Base-by-base conservation (phyloP, 2,113 vertebrate species). In the Hiodon tergisus region DNA sequence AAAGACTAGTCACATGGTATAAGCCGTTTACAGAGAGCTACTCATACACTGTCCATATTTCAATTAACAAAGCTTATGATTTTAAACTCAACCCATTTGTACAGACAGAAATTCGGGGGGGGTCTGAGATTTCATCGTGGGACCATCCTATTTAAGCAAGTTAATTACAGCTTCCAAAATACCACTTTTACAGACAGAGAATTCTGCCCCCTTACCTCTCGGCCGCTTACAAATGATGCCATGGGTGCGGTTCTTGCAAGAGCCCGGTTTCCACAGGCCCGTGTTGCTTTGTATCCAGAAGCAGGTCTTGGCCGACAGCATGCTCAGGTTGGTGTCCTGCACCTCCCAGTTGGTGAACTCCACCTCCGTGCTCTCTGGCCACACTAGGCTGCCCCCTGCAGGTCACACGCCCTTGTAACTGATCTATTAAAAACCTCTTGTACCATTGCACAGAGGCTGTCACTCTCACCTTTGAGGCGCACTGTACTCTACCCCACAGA, bases 231-330 rank as follows among this genome's bases (percentile, higher is more conserved):
- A 99, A 81, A 99, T 93, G 52, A 98, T 92, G 0, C 96, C 97
- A 77, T 98, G 97, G 14, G 95, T 96, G 76, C 94, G 70, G 0
- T 97, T 98, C 59, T 89, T 88, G 87, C 97, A 98, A 75, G 95
- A 93, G 2, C 94, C 95, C 0, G 96, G 89, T 47, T 83, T 94
- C 97, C 97, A 99, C 59, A 93, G 81, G 3, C 96, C 97, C 0
- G 90, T 96, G 89, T 91, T 96, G 85, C 95, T 97, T 87, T 96
- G 94, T 81, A 99, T 96, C 96, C 95, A 99, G 89, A 96, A 96
- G 89, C 97, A 99, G 87, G 94, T 95, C 84, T 98, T 97, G 75
- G 92, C 91, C 50, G 96, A 96, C 13, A 97, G 91, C 88, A 98
- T 93, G 73, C 93, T 96, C 79, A 93, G 94, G 67, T 93, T 93